Evolutionary conservation across 1,140 invertebrate genomes (phyloP).

Genomic region (Zaprionus ornatus): DNA sequence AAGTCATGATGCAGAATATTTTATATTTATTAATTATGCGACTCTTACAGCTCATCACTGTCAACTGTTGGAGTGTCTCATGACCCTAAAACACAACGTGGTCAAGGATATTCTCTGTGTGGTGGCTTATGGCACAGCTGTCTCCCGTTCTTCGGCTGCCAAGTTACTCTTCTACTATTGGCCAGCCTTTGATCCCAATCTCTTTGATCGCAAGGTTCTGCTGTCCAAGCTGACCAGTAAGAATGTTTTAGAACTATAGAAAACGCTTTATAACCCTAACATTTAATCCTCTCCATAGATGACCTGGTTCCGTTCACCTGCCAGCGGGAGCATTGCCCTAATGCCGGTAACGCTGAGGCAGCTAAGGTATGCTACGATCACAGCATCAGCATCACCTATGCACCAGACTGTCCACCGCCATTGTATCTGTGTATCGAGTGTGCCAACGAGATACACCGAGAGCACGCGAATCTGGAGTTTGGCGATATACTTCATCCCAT

Average conservation of each 20-base stretch:
- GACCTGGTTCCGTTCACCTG: constrained; percentile 91
- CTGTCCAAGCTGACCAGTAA: constrained; percentile 95
- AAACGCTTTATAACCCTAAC: not conserved
- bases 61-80: constrained; percentile 96
- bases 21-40: not conserved
- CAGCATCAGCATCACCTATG: constrained; percentile 92
- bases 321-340: constrained; percentile 93
- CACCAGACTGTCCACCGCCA: constrained; percentile 94
- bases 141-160: constrained; percentile 95
- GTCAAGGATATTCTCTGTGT: constrained; percentile 97
- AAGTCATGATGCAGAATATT: not conserved
- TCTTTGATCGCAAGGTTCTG: constrained; percentile 94
- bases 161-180: constrained; percentile 99
- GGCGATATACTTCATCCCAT: constrained; percentile 97
- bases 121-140: constrained; percentile 97
- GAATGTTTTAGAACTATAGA: constrained; percentile 37
- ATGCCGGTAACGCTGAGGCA: constrained; percentile 92
- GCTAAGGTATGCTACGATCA: constrained; percentile 96
- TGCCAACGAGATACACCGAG: constrained; percentile 94
- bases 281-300: constrained; percentile 83
- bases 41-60: constrained; percentile 92
- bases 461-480: constrained; percentile 93
- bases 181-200: constrained; percentile 98
- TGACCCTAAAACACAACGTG: constrained; percentile 95
- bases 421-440: constrained; percentile 98